Evolutionary conservation across 2,888 invertebrate species (phyloP).

Genomic region (Zhengitettix transpicula): DNA sequence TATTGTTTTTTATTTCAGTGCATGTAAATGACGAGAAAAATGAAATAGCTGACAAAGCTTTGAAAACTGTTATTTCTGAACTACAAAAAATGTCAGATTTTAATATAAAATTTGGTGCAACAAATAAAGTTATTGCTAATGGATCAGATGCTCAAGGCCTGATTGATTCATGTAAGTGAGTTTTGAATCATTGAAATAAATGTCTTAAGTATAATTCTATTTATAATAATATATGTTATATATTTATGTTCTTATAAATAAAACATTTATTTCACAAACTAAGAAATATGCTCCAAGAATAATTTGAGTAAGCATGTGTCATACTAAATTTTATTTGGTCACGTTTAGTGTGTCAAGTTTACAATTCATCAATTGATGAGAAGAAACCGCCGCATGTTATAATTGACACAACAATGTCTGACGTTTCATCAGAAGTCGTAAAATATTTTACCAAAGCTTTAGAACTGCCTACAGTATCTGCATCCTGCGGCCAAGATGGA

Average conservation of each 20-base stretch:
- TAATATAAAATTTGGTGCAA: background rate
- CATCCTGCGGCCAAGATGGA: conserved; percentile 70
- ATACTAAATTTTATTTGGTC: no score
- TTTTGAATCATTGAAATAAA: no score
- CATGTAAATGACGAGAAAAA: background rate
- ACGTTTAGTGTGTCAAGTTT: conserved; percentile 49
- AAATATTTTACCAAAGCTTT: conserved; percentile 68
- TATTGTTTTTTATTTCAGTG: background rate
- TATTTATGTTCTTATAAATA: no score
- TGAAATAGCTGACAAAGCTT: background rate
- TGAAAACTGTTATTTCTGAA: background rate
- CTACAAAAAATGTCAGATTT: background rate
- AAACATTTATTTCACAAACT: no score
- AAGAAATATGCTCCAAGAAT: no score
- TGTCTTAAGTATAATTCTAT: no score
- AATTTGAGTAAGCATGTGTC: no score
- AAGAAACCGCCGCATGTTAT: conserved; percentile 60
- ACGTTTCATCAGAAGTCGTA: conserved; percentile 66
- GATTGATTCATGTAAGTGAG: background rate
- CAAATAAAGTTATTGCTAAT: background rate
- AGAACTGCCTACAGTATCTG: conserved; percentile 66
- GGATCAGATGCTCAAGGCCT: background rate
- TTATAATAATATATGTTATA: no score
- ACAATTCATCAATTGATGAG: conserved; percentile 44
- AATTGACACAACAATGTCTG: conserved; percentile 66